Evolutionary conservation across 2,113 vertebrate genomes (phyloP).

Genomic region (Arothron firmamentum): DNA sequence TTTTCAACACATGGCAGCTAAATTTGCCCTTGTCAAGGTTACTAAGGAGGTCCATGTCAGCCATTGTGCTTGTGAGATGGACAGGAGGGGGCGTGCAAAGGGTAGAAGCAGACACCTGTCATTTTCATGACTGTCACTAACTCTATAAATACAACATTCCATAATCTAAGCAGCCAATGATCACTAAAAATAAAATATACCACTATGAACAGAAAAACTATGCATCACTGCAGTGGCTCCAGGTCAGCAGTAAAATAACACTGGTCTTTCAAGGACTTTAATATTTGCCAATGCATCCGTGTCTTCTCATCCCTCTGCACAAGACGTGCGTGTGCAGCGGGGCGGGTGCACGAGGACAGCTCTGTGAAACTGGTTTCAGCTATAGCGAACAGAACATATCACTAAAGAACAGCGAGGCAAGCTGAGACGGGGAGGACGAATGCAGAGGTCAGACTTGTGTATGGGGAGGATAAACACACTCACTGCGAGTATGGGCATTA

Average conservation of each 20-base stretch:
- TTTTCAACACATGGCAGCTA: constrained; percentile 1
- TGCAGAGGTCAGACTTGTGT: not conserved
- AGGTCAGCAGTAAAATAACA: constrained; percentile 55
- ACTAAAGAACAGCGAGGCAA: not conserved
- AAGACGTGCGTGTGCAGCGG: no score
- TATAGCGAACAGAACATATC: not conserved
- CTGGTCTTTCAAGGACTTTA: constrained; percentile 22
- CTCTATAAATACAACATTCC: constrained; percentile 75
- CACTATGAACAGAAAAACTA: constrained; percentile 54
- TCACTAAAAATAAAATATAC: constrained; percentile 65
- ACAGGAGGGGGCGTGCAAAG: constrained; percentile 24
- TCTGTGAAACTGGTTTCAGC: no score
- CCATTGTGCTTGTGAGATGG: constrained; percentile 30
- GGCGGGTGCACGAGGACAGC: no score
- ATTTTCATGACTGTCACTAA: constrained; percentile 67
- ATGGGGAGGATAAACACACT: not conserved
- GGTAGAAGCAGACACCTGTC: constrained; percentile 70
- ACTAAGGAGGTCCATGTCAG: constrained; percentile 54
- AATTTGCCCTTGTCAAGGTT: constrained; percentile 66
- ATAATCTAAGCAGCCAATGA: constrained; percentile 57
- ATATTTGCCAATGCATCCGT: constrained; percentile 22
- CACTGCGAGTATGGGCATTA: constrained; percentile 12
- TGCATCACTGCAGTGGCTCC: constrained; percentile 47
- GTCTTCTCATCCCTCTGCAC: constrained; percentile 17
- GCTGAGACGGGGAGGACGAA: not conserved